A percentile compares a stretch with the other conserved stretches of the same genome.
phyloP scores from a whole-genome alignment of 1,140 invertebrate genomes.

The Eriocheir sinensis region DNA sequence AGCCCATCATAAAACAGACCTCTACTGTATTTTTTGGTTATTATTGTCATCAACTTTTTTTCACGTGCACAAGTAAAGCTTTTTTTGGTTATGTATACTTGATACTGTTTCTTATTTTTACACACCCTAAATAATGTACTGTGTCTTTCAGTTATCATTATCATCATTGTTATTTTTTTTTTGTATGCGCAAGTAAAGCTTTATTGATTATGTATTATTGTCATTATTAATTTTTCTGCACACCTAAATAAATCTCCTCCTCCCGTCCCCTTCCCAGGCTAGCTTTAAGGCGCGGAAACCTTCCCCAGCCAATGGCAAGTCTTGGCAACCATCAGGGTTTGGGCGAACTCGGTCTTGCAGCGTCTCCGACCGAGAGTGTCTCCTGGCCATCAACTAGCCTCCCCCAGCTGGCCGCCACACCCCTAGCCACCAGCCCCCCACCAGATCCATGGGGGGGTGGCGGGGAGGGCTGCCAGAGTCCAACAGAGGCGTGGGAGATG shows the following conservation, averaged over 20 bases:
- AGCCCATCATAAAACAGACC: no score
- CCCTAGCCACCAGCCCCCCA: slow-evolving; percentile 49
- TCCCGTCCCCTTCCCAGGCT: slow-evolving; percentile 20
- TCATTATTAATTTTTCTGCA: background rate
- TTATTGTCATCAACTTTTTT: background rate
- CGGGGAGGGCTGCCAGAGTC: slow-evolving; percentile 41
- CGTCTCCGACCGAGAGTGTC: slow-evolving; percentile 71
- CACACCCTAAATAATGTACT: no score
- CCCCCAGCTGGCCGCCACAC: background rate
- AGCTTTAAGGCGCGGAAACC: slow-evolving; percentile 64
- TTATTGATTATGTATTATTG: background rate
- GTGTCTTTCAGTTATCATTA: no score
- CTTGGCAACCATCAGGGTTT: slow-evolving; percentile 54
- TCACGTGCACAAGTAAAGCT: background rate
- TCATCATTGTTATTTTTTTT: background rate
- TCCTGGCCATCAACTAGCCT: slow-evolving; percentile 70
- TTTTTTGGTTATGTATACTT: background rate
- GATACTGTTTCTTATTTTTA: background rate
- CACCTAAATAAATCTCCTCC: background rate
- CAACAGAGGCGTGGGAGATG: slow-evolving; percentile 43
- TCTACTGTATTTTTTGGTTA: no score
- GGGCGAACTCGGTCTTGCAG: slow-evolving; percentile 62
- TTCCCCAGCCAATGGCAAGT: slow-evolving; percentile 40
- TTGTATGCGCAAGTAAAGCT: background rate
- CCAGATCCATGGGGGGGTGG: slow-evolving; percentile 52